Evolutionary conservation across 2,113 vertebrate genomes (phyloP), one percentile per base, ranked within the genome.

Genomic region (Myiagra hebetior): DNA sequence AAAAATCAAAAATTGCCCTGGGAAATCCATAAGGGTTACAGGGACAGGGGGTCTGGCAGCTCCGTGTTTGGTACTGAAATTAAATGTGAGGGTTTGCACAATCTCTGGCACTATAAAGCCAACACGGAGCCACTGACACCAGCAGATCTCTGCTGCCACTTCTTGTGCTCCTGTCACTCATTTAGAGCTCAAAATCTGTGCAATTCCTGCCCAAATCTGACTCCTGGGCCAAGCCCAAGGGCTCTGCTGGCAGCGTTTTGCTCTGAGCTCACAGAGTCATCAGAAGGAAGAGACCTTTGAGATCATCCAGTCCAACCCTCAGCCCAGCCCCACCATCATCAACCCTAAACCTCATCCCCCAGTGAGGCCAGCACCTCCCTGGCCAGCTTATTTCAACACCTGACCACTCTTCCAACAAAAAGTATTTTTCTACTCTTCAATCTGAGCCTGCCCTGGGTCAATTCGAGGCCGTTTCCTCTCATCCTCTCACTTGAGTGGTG

Each of bases 81-180:
- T 7, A 41, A 57, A 17, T 2, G 11, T 0, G 10, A 28, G 22
- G 27, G 15, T 13, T 52, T 22, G 50, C 67, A 52, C 22, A 33
- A 27, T 5, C 37, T 22, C 3, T 63, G 65, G 33, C 13, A 2
- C 33, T 10, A 0, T 0, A 8, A 2, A 41, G 68, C 16, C 65
- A 33, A 15, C 65, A 7, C 0, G 11, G 4, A 28, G 35, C 6
- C 44, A 2, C 13, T 13, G n/a, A 14, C 78, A 27, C 42, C 78
- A 16, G 9, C 30, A 5, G 19, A 10, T 3, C 28, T 16, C 31
- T 37, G 11, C 42, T 70, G 33, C 50, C 8, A 0, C 46, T 12
- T 27, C 69, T 55, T 49, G 4, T 0, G 17, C 21, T 27, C 7
- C 1, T 4, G n/a, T 15, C 26, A 8, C 6, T 11, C 15, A 7